Conservation (phyloP, 30 jellyfish, hydroid and myxozoan genomes). For the Aurelia sp. region DNA sequence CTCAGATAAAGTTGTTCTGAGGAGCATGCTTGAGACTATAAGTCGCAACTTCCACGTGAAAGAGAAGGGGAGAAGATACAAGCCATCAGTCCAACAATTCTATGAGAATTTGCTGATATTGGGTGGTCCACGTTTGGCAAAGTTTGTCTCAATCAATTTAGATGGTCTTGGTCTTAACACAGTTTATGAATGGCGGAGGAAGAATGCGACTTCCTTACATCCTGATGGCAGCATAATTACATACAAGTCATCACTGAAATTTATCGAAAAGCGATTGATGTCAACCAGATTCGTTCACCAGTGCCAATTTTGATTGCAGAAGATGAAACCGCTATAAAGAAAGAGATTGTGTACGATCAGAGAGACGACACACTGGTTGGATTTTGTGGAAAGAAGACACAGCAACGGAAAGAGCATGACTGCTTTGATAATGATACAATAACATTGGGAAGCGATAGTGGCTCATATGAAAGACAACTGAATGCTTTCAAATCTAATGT, state of each 20-base stretch:
- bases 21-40: no score
- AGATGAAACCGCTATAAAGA: constrained; percentile 19
- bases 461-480: no score
- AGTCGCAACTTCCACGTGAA: constrained; percentile 5
- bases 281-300: no score
- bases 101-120: constrained; percentile 1
- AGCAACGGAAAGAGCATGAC: neutral
- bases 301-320: constrained; percentile 16
- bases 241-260: no score
- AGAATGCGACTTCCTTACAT: no score
- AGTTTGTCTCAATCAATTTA: neutral
- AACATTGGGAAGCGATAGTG: neutral
- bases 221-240: no score
- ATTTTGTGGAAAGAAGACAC: constrained; percentile 15
- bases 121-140: constrained; percentile 33
- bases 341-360: constrained; percentile 4
- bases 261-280: no score
- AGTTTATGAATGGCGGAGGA: neutral
- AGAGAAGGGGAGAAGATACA: constrained; percentile 24
- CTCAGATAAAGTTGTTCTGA: no score
- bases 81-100: neutral
- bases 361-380: neutral
- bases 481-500: no score
- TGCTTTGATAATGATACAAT: neutral
- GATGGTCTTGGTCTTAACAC: constrained; percentile 12